Base-by-base conservation (phyloP, 2,888 invertebrate genomes). In the Antheraea assamensis region DNA sequence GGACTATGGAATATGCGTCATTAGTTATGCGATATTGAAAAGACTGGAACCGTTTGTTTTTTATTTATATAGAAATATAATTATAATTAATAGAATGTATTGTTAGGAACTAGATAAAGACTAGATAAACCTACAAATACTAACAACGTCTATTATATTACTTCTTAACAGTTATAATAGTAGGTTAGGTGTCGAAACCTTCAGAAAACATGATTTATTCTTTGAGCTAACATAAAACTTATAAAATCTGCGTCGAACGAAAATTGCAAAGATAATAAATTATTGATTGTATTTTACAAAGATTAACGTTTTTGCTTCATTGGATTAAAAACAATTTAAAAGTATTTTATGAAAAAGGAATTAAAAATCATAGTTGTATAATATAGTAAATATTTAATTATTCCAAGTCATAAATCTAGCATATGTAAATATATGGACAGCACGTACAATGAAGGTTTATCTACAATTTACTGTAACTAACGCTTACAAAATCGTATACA, bases 401-500 rank as follows among this genome's bases (percentile, higher is more conserved):
- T 30, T 64, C 17, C 17, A 15, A 64, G 3, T 30, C 0, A 30
- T 15, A 17, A 4, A 24, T 24, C n/a, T n/a, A n/a, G 58, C 10
- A 42, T 42, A 42, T 42, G 42, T 42, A 42, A 10, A 58, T 30
- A 64, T 17, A 10, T 66, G 52, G 58, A 74, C 71, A 77, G 74
- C 76, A 80, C 76, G 75, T 75, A 78, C 70, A 27, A 75, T 71
- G 73, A 47, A 74, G 79, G 78, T 77, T 79, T 78, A 77, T 75
- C 75, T 73, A 76, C 72, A 76, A 74, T 75, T 80, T 77, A 80
- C 70, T 74, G 76, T 79, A 81, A 77, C 79, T 78, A 76, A 79
- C 78, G 80, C 83, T 82, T 81, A 84, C 77, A 80, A 81, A 85
- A 82, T 81, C 79, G 82, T 82, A 80, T 76, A 74, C 77, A 71